Base-by-base conservation (phyloP, 2,113 vertebrate species). In the Diglossa brunneiventris region DNA sequence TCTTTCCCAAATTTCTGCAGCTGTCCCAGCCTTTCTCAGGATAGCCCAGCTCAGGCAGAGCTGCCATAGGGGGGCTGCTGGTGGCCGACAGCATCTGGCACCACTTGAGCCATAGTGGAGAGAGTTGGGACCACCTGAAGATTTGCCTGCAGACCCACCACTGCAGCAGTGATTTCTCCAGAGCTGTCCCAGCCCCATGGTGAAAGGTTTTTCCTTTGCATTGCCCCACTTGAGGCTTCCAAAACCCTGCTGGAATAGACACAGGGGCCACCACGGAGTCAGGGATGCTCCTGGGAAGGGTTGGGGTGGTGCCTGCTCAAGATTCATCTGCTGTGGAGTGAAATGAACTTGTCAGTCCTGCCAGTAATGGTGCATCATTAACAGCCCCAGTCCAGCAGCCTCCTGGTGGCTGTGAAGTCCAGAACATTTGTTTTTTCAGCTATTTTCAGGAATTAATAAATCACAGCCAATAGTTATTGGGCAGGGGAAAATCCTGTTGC, bases 191-290 rank as follows among this genome's bases (percentile, higher is more conserved):
- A 39, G 9, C 10, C 35, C 6, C 4, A 0, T 7, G 10, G 13
- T n/a, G 16, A 23, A 27, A 27, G 15, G 5, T 2, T 62, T 69
- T 62, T 62, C 39, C 15, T 28, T 17, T 2, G 6, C 4, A 1
- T 8, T 0, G 0, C 5, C 9, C 11, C 3, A 1, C 17, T 22
- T 0, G 0, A 39, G 23, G 33, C 39, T 42, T 62, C 31, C 13
- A 39, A 39, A 6, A 0, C 17, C 1, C 8, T 18, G 26, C 7
- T 1, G 30, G 63, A 17, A 9, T 15, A 1, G 13, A 3, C 10
- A 2, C 4, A 0, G 10, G 16, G 46, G 9, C 22, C 4, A 1
- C 17, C 0, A 2, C 0, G 0, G 68, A 17, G 27, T 16, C 19
- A 6, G 47, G 56, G 75, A 3, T 84, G 35, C 30, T 33, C 3